Evolutionary conservation across 2,113 vertebrate genomes (phyloP), one percentile per base, ranked within the genome.

Genomic region (Actenoides hombroni): DNA sequence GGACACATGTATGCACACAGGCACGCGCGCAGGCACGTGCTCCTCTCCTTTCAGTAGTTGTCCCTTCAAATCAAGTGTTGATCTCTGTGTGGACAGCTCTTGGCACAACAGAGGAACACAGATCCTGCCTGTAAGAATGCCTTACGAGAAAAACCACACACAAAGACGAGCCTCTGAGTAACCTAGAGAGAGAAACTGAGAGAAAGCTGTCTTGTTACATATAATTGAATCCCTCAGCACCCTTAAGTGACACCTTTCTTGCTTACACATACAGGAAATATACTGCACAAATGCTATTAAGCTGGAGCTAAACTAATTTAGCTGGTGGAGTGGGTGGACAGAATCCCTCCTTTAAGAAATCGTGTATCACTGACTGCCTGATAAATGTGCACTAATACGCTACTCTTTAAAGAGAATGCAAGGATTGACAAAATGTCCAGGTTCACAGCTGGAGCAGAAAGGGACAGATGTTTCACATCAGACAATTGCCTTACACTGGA

Each of bases 231-330:
- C 71, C 64, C 94, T 97, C 84, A 95, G 31, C 48, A 80, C 74
- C 51, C 76, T 64, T 95, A 94, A 96, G 81, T 94, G 95, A 96
- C 95, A 95, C 86, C 91, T 97, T 92, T 97, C 83, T 94, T 95
- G 76, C 78, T 86, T 88, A 95, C 92, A 86, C 76, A 59, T 96
- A 96, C 92, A 94, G 95, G 94, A 97, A 97, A 96, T 90, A 92
- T 65, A 92, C 94, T 95, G 86, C 70, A 96, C 83, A 95, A 94
- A 90, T 85, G 77, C 83, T 97, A 73, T 96, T 97, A 97, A 96
- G 90, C 71, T 82, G 61, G 37, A 93, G 83, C 74, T 94, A 97
- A 96, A 96, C 91, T 94, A 94, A 96, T 95, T 92, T 95, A 94
- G 60, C 73, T 87, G 12, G 69, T 96, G 78, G 70, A 95, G 81